phyloP scores from a whole-genome alignment of 1,140 invertebrate species.

The Papilio glaucus region DNA sequence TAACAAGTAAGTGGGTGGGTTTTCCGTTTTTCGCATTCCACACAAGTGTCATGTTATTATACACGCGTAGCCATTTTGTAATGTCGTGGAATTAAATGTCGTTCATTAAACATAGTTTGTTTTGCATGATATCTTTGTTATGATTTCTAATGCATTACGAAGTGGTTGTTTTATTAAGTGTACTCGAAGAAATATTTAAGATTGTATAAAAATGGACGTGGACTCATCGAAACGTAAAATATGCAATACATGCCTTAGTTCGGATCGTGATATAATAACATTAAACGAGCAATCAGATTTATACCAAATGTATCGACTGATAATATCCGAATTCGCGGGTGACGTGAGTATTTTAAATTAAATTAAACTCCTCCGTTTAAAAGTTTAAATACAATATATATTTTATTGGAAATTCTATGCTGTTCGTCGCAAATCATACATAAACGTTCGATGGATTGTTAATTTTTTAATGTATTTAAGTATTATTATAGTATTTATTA shows the following conservation, averaged over 20 bases:
- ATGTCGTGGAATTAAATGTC: conserved; percentile 69
- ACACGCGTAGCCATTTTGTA: conserved; percentile 73
- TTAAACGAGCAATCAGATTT: conserved; percentile 61
- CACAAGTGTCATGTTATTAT: not conserved
- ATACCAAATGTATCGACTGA: conserved; percentile 64
- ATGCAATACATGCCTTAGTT: conserved; percentile 70
- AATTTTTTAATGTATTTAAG: too few species aligned
- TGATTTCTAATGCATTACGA: conserved; percentile 65
- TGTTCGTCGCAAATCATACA: too few species aligned
- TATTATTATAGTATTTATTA: too few species aligned
- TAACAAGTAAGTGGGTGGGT: too few species aligned
- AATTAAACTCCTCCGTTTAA: not conserved
- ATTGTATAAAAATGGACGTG: conserved; percentile 64
- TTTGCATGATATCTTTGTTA: conserved; percentile 81
- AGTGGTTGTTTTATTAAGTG: conserved; percentile 49
- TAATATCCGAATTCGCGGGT: conserved; percentile 71
- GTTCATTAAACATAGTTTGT: conserved; percentile 73
- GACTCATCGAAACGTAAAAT: conserved; percentile 60
- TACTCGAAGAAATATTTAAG: conserved; percentile 47
- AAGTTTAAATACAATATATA: not conserved
- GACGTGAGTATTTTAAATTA: conserved; percentile 65
- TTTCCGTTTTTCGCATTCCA: too few species aligned
- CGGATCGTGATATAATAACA: conserved; percentile 65
- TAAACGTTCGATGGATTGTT: too few species aligned
- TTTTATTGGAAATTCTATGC: too few species aligned